Conservation (phyloP, 2,113 vertebrate genomes). For the Ageneiosus marmoratus region DNA sequence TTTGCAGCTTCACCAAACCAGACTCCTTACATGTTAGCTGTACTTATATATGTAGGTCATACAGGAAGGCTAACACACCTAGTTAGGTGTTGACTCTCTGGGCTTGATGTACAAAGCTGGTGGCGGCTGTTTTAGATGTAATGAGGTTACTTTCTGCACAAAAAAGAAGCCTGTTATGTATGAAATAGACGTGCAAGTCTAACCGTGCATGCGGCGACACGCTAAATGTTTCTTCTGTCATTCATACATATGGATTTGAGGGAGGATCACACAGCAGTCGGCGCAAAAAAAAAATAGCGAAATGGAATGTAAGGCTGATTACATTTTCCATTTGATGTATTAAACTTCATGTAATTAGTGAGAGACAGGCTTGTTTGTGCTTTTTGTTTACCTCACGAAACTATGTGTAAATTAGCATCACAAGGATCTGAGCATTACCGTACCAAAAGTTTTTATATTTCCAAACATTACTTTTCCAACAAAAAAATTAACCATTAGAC, state of each 20-base stretch:
- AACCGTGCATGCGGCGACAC: not conserved
- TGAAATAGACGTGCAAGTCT: not conserved
- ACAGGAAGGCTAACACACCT: not conserved
- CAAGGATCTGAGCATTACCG: not conserved
- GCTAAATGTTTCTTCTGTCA: not conserved
- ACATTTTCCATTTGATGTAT: not conserved
- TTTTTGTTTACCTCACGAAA: not conserved
- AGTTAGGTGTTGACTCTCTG: not conserved
- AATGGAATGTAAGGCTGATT: too few species aligned
- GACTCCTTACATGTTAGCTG: not conserved
- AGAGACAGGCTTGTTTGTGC: not conserved
- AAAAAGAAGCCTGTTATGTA: not conserved
- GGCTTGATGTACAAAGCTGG: not conserved
- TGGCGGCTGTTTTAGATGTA: not conserved
- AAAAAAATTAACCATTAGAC: too few species aligned
- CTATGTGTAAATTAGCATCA: not conserved
- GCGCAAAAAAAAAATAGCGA: not conserved
- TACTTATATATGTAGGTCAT: not conserved
- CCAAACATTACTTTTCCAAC: too few species aligned
- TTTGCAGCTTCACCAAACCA: not conserved
- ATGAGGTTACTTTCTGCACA: not conserved
- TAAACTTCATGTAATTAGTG: not conserved
- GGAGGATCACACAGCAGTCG: not conserved
- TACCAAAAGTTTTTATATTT: too few species aligned
- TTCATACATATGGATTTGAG: not conserved